A percentile compares a stretch with the other conserved stretches of the same genome.
Evolutionary conservation across 2,888 invertebrate species (phyloP).

Genomic region (Cerceris rybyensis): DNA sequence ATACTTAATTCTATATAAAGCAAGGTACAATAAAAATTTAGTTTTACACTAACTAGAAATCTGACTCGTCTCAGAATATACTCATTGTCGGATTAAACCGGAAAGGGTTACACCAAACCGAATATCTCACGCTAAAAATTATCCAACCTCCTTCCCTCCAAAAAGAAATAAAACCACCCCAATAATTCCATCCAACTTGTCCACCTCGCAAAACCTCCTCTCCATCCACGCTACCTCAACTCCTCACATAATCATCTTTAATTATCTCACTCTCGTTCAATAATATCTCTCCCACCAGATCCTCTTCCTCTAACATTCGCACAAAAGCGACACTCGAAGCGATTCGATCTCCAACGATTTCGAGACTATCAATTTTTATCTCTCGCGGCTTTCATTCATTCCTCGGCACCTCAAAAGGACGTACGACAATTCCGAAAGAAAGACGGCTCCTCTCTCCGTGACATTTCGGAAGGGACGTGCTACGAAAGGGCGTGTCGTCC

Average conservation of each 20-base stretch:
- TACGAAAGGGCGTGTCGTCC: conserved; percentile 19
- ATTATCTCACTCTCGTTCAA: conserved; percentile 2
- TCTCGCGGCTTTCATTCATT: background rate
- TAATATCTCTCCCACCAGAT: conserved; percentile 1
- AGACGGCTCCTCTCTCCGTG: background rate
- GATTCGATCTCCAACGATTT: background rate
- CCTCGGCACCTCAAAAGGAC: background rate
- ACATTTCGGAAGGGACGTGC: conserved; percentile 14
- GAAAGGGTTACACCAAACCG: no score
- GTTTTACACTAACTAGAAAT: no score
- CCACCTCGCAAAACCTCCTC: no score
- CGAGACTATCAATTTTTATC: conserved; percentile 18
- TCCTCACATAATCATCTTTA: conserved; percentile 2
- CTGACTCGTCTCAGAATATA: no score
- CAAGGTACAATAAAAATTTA: no score
- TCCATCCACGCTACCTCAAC: background rate
- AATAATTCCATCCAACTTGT: no score
- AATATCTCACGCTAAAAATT: no score
- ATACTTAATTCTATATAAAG: no score
- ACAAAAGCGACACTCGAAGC: conserved; percentile 1
- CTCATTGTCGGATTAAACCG: no score
- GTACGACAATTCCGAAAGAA: conserved; percentile 7
- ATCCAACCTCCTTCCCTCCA: no score
- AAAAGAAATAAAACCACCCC: no score
- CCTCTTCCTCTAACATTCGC: background rate